A percentile compares a stretch with the other conserved stretches of the same genome.
These are phyloP conservation scores for Epistrophe eligans DNA, from an alignment of 2,888 invertebrate species.

Conservation along the genomic window DNA sequence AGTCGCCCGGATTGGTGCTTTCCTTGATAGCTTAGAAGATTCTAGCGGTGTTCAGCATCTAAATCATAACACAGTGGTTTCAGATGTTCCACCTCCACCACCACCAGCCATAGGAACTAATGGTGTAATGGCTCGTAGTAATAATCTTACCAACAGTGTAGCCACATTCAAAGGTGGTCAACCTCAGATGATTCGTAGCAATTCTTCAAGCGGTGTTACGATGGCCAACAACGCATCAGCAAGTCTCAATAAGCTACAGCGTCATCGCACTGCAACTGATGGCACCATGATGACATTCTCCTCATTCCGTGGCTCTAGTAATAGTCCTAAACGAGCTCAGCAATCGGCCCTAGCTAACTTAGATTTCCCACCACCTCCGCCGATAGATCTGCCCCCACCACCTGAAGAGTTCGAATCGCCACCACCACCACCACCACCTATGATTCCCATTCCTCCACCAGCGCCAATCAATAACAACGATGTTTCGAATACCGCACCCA, in stretches of 20 bases:
- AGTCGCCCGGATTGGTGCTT: constrained; percentile 97
- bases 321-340: constrained; percentile 89
- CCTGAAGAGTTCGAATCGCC: constrained; percentile 86
- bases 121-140: constrained; percentile 66
- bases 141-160: constrained; percentile 74
- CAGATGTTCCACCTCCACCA: constrained; percentile 77
- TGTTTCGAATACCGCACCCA: constrained; percentile 87
- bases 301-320: constrained; percentile 86
- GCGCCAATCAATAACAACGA: constrained; percentile 83
- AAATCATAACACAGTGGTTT: constrained; percentile 65
- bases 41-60: constrained; percentile 82
- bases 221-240: constrained; percentile 87
- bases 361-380: constrained; percentile 95
- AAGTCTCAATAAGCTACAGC: constrained; percentile 85
- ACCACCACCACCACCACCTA: constrained; percentile 76
- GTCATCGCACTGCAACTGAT: constrained; percentile 85
- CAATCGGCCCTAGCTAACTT: constrained; percentile 92
- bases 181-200: constrained; percentile 94
- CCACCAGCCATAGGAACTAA: constrained; percentile 67
- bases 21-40: constrained; percentile 95
- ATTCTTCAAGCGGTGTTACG: constrained; percentile 93
- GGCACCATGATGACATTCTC: constrained; percentile 84
- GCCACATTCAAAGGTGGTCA: constrained; percentile 85
- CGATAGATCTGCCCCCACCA: constrained; percentile 91
- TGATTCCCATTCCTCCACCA: constrained; percentile 78